Conservation (phyloP, 2,888 invertebrate genomes). For the Scrobipalpa atriplicella region DNA sequence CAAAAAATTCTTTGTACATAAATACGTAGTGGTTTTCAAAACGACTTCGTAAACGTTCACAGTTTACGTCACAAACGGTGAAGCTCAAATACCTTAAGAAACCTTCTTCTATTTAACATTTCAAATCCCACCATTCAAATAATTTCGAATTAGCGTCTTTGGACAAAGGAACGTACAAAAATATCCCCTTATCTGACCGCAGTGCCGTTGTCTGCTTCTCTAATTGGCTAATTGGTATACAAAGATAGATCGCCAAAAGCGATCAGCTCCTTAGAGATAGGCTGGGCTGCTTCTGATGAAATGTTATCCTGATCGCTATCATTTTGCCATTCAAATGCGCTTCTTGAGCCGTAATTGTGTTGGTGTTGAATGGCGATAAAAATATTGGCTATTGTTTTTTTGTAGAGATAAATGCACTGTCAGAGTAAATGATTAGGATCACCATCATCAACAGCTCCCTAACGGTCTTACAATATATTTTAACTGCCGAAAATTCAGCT, state of each 20-base stretch:
- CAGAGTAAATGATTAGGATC: background rate
- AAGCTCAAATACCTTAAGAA: background rate
- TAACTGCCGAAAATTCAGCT: no score
- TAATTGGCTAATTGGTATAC: conserved; percentile 83
- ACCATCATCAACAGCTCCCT: no score
- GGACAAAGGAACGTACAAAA: conserved; percentile 49
- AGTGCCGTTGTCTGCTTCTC: conserved; percentile 67
- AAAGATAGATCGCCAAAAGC: conserved; percentile 69
- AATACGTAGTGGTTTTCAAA: no score
- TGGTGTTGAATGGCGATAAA: conserved; percentile 44
- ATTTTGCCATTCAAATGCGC: conserved; percentile 68
- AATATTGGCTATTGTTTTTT: background rate
- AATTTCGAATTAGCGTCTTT: conserved; percentile 14
- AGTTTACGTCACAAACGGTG: no score
- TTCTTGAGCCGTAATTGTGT: conserved; percentile 58
- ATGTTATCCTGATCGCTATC: conserved; percentile 72
- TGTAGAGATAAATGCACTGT: background rate
- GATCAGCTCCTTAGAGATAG: conserved; percentile 68
- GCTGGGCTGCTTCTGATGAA: conserved; percentile 60
- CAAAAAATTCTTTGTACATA: no score
- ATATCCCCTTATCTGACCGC: conserved; percentile 59
- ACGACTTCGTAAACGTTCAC: no score
- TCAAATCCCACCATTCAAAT: conserved; percentile 7
- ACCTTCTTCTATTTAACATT: background rate
- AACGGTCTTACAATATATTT: no score